Percentiles rank a stretch among this genome's conserved stretches.
Evolutionary conservation across 2,888 invertebrate genomes (phyloP).

Genomic region (Operophtera brumata): DNA sequence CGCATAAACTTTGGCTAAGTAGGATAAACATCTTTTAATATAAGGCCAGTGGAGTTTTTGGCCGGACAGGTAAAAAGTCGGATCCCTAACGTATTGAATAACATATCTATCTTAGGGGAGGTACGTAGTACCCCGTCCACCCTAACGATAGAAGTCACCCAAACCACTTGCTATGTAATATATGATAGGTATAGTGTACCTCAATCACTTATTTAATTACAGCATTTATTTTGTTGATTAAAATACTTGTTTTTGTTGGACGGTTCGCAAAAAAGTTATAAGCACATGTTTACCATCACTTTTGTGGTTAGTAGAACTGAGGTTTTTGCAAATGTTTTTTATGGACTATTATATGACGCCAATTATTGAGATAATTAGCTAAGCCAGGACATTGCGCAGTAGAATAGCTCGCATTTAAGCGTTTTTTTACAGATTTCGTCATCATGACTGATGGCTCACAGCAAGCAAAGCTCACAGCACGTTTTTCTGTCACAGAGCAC

Average conservation of each 20-base stretch:
- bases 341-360: no score
- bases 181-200: conserved; percentile 74
- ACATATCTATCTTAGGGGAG: conserved; percentile 36
- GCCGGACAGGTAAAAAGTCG: not conserved
- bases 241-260: conserved; percentile 65
- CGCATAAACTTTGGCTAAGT: no score
- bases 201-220: conserved; percentile 78
- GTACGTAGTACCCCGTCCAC: conserved; percentile 7
- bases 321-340: no score
- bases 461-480: no score
- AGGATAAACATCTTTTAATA: no score
- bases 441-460: no score
- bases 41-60: not conserved
- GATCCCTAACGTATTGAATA: not conserved
- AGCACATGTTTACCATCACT: not conserved
- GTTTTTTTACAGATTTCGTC: no score
- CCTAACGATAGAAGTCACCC: conserved; percentile 41
- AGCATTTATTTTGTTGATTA: conserved; percentile 79
- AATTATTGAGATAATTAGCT: no score
- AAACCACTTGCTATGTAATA: conserved; percentile 68
- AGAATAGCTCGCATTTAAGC: no score
- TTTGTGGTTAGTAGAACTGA: no score
- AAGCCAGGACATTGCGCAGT: no score
- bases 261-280: conserved; percentile 41
- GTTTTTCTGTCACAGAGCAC: no score